Evolutionary conservation across 2,797 vertebrate genomes (phyloP), one percentile per base, ranked within the genome.

Genomic region (Sebastes itinus): DNA sequence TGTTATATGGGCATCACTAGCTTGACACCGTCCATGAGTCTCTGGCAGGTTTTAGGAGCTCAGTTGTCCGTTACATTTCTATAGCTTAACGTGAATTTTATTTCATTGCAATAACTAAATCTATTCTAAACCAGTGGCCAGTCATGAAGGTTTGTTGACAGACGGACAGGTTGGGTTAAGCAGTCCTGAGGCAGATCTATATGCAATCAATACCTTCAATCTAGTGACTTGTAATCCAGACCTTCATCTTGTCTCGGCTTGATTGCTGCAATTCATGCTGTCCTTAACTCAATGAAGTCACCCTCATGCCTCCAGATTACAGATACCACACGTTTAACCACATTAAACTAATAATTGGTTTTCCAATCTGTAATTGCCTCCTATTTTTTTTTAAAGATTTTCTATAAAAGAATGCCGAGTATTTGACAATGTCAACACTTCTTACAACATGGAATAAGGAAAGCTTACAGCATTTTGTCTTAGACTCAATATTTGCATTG

Each of bases 121-220:
- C 3, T 71, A 55, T 71, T 56, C 1, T 11, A 33, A 30, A 58
- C 6, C 28, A 18, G n/a, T 28, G 14, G 16, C 6, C 6, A n/a
- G 14, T 35, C 2, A 1, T n/a, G 3, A 55, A 4, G 42, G 54
- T 23, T 70, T 27, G 35, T 25, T 72, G 56, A 62, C 12, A 14
- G 38, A 73, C 38, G 1, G 23, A 58, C 55, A 20, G 28, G 54
- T 71, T 62, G 16, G 60, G 49, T 69, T 78, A 77, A 83, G 20
- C 7, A n/a, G 4, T 11, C 25, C 38, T 22, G 42, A 82, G 69
- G 28, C n/a, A 10, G 30, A 63, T 76, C 80, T 22, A 67, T 71
- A 61, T 58, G 77, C 54, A 23, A 35, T 88, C 86, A 73, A 68
- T 80, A 66, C 22, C 12, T 63, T 70, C 49, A 75, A 23, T 77